Evolutionary conservation across 2,113 vertebrate genomes (phyloP).

Genomic region (Paramisgurnus dabryanus): DNA sequence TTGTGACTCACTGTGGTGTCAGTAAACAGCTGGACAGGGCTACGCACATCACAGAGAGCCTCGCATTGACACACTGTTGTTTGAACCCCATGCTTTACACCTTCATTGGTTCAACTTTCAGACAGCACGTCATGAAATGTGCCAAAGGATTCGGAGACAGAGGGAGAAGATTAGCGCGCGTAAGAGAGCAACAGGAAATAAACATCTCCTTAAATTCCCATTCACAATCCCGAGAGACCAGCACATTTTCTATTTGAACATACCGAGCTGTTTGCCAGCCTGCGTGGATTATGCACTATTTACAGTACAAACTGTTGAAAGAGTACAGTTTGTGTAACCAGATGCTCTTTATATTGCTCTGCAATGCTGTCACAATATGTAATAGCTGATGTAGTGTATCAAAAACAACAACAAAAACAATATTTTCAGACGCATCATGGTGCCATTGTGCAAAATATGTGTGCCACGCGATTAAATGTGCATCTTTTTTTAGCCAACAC

Average conservation of each 20-base stretch:
- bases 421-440: too few relatives aligned
- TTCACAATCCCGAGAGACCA: constrained; percentile 64
- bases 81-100: constrained; percentile 89
- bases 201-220: constrained; percentile 70
- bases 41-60: constrained; percentile 82
- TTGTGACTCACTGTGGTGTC: constrained; percentile 79
- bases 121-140: constrained; percentile 76
- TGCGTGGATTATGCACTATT: not conserved
- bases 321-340: too few relatives aligned
- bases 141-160: constrained; percentile 73
- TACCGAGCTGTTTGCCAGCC: not conserved
- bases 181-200: constrained; percentile 47
- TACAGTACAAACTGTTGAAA: too few relatives aligned
- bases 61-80: constrained; percentile 88
- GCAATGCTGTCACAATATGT: too few relatives aligned
- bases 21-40: constrained; percentile 84
- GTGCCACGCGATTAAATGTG: too few relatives aligned
- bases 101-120: constrained; percentile 86
- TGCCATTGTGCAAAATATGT: too few relatives aligned
- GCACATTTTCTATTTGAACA: constrained; percentile 71
- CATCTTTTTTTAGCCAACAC: too few relatives aligned
- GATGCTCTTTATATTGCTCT: too few relatives aligned
- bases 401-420: too few relatives aligned
- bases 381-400: too few relatives aligned
- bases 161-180: constrained; percentile 45